Evolutionary conservation across 2,888 invertebrate genomes (phyloP).

Genomic region (Teleiodes luculella): DNA sequence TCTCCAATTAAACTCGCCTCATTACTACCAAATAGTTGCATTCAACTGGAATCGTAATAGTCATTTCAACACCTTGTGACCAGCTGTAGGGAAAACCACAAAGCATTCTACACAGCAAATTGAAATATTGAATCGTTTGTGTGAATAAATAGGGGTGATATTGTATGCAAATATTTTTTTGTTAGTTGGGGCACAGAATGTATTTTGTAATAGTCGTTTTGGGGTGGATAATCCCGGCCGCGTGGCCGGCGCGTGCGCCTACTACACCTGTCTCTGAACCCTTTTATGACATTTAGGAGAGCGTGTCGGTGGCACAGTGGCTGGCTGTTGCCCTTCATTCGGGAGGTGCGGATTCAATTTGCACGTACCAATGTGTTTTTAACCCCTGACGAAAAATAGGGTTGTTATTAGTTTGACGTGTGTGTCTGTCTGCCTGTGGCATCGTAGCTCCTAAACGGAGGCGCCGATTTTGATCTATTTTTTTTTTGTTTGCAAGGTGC

Average conservation of each 20-base stretch:
- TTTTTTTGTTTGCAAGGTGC: too few relatives aligned
- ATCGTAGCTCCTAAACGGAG: too few relatives aligned
- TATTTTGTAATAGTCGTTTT: too few relatives aligned
- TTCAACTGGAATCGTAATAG: neutral
- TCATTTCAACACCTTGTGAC: slow-evolving; percentile 1
- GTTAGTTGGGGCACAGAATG: too few relatives aligned
- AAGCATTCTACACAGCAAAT: neutral
- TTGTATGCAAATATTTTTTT: neutral
- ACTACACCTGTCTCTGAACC: slow-evolving; percentile 43
- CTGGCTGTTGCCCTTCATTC: too few relatives aligned
- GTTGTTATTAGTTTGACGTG: too few relatives aligned
- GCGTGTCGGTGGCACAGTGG: too few relatives aligned
- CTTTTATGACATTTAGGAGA: slow-evolving; percentile 23
- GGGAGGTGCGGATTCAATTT: too few relatives aligned
- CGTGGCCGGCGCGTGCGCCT: slow-evolving; percentile 55
- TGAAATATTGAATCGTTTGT: neutral
- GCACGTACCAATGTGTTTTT: too few relatives aligned
- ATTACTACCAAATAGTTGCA: neutral
- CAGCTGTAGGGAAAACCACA: neutral
- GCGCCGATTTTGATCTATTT: too few relatives aligned
- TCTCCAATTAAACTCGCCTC: neutral
- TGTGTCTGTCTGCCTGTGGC: too few relatives aligned
- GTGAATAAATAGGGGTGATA: neutral
- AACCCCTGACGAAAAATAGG: too few relatives aligned
- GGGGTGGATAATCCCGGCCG: slow-evolving; percentile 38